Conservation (phyloP, 1,140 invertebrate genomes). For the Megalopta genalis region DNA sequence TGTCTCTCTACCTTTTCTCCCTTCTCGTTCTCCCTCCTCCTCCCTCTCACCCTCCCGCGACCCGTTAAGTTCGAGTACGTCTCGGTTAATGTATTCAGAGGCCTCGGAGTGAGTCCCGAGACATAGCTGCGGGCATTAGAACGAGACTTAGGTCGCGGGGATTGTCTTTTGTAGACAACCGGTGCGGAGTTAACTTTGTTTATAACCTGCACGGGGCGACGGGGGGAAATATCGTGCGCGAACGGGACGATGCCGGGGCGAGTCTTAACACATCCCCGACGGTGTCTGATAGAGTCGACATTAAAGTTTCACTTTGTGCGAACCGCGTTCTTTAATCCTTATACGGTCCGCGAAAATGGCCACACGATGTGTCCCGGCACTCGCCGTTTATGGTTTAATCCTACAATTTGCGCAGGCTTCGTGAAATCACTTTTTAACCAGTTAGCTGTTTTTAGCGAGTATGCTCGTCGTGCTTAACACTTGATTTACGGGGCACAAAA, state of each 20-base stretch:
- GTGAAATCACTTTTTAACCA: too few relatives aligned
- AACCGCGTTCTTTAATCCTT: too few relatives aligned
- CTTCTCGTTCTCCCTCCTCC: not conserved
- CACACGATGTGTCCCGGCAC: too few relatives aligned
- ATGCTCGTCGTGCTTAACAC: too few relatives aligned
- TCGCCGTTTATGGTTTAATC: too few relatives aligned
- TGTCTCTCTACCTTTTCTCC: conserved; percentile 9
- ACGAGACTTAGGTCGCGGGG: conserved; percentile 55
- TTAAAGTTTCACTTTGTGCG: too few relatives aligned
- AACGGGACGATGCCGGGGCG: not conserved
- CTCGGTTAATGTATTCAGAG: conserved; percentile 61
- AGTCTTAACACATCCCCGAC: too few relatives aligned
- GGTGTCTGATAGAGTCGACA: too few relatives aligned
- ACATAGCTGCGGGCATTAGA: conserved; percentile 61
- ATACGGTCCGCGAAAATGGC: too few relatives aligned
- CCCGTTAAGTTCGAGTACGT: conserved; percentile 48
- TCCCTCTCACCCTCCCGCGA: not conserved
- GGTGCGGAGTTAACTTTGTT: conserved; percentile 52
- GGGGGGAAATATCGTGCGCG: conserved; percentile 43
- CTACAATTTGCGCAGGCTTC: too few relatives aligned
- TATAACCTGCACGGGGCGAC: conserved; percentile 31
- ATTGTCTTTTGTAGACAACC: conserved; percentile 53
- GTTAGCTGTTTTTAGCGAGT: too few relatives aligned
- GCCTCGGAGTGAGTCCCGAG: conserved; percentile 41
- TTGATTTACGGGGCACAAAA: too few relatives aligned